phyloP scores from a whole-genome alignment of 2,113 vertebrate genomes.

The Anhinga anhinga region DNA sequence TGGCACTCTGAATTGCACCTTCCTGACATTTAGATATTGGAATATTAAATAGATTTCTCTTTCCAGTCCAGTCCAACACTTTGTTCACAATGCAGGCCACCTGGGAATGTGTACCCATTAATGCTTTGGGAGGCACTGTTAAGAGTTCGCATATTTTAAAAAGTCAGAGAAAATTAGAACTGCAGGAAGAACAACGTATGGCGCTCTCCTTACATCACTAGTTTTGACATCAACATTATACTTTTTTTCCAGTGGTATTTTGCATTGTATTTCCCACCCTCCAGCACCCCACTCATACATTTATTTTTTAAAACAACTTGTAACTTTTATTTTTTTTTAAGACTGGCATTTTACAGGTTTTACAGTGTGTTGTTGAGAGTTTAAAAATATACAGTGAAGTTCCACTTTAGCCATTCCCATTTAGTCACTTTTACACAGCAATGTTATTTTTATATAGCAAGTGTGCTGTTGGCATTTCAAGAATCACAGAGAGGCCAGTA shows the following conservation, averaged over 20 bases:
- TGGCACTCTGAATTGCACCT: conserved; percentile 43
- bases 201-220: not conserved
- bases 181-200: not conserved
- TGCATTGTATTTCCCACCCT: no score
- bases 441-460: conserved; percentile 65
- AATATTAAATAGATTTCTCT: conserved; percentile 53
- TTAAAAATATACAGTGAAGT: conserved; percentile 10
- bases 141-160: conserved; percentile 34
- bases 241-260: not conserved
- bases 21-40: conserved; percentile 19
- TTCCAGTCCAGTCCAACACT: not conserved
- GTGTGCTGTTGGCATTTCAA: conserved; percentile 75
- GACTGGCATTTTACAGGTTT: not conserved
- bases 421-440: conserved; percentile 66
- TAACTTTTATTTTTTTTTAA: not conserved
- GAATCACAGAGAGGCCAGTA: conserved; percentile 73
- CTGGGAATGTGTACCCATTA: not conserved
- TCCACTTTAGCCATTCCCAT: conserved; percentile 67
- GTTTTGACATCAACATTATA: not conserved
- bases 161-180: conserved; percentile 36
- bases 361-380: not conserved
- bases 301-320: not conserved
- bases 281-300: not conserved
- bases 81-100: not conserved
- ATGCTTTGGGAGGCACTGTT: not conserved